phyloP scores from a whole-genome alignment of 2,113 vertebrate genomes.

The Coturnix japonica region DNA sequence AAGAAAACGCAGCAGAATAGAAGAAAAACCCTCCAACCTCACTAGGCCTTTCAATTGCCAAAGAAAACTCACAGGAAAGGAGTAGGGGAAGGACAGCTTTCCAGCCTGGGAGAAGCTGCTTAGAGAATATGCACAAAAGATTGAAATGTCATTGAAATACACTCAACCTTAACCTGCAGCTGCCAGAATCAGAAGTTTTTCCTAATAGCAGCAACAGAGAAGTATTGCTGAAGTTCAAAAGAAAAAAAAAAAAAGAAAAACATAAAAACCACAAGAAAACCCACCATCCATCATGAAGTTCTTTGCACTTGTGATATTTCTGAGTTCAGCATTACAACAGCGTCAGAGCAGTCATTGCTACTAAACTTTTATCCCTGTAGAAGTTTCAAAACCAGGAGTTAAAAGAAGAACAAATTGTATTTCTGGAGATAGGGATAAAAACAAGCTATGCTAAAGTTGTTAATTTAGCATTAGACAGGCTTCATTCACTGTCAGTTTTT shows the following conservation, averaged over 20 bases:
- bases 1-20: neutral
- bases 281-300: neutral
- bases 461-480: neutral
- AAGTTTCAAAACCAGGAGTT: neutral
- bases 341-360: neutral
- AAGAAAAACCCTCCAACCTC: neutral
- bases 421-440: neutral
- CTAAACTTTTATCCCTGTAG: too few relatives aligned
- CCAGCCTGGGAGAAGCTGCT: neutral
- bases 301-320: neutral
- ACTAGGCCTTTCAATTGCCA: neutral
- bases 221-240: neutral
- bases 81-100: neutral
- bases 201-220: neutral
- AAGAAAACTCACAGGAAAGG: neutral
- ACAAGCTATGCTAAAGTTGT: neutral
- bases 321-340: neutral
- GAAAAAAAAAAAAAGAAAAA: neutral
- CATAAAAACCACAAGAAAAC: neutral
- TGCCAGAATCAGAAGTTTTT: neutral
- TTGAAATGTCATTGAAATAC: neutral
- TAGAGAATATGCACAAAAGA: neutral
- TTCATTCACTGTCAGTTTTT: neutral
- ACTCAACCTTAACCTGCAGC: neutral
- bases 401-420: neutral